Conservation (phyloP, 2,888 invertebrate genomes). For the Pasiphila rectangulata region DNA sequence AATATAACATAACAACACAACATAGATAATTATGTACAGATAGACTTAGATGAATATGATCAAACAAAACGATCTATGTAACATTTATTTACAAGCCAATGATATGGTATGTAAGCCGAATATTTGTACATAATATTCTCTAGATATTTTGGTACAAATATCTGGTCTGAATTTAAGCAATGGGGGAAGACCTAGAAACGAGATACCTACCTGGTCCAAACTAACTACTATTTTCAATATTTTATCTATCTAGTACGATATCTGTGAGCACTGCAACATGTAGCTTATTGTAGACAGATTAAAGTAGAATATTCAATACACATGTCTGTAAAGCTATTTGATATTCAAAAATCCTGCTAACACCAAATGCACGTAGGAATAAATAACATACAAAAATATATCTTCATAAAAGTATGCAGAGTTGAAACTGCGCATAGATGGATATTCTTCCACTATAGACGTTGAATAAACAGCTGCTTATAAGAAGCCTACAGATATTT, state of each 20-base stretch:
- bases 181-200: constrained; percentile 13
- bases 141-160: constrained; percentile 1
- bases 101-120: constrained; percentile 7
- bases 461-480: constrained; percentile 15
- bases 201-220: not conserved
- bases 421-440: constrained; percentile 13
- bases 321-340: not conserved
- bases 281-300: not conserved
- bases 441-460: constrained; percentile 3
- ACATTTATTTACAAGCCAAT: constrained; percentile 28
- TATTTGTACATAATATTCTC: not conserved
- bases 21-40: constrained; percentile 25
- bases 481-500: constrained; percentile 25
- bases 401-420: constrained; percentile 5
- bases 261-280: not conserved
- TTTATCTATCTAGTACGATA: not conserved
- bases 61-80: constrained; percentile 36
- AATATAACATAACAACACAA: constrained; percentile 25
- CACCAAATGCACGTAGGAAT: constrained; percentile 40
- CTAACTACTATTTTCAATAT: not conserved
- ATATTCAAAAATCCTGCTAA: constrained; percentile 12
- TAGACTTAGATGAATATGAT: constrained; percentile 24
- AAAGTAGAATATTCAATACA: not conserved
- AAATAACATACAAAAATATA: constrained; percentile 26
- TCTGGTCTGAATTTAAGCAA: constrained; percentile 2